Conservation (phyloP, 2,888 invertebrate genomes). For the Achlya flavicornis region DNA sequence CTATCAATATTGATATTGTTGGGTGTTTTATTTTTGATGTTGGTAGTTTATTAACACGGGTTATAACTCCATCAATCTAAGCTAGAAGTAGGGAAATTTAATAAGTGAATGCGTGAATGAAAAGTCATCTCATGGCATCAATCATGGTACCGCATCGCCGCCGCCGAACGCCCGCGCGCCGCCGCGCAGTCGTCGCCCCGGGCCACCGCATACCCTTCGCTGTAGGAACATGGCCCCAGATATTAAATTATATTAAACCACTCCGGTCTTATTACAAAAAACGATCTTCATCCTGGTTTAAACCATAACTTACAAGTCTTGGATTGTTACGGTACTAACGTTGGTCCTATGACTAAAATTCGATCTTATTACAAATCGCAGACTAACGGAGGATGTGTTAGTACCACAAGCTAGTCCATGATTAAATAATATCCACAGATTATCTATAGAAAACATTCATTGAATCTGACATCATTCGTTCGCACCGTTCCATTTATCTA, state of each 20-base stretch:
- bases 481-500: no score
- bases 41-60: not conserved
- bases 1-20: not conserved
- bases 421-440: no score
- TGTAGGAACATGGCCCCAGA: constrained; percentile 22
- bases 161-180: constrained; percentile 9
- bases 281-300: no score
- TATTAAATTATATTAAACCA: constrained; percentile 49
- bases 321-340: no score
- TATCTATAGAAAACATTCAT: no score
- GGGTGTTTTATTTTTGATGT: not conserved
- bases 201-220: not conserved
- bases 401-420: no score
- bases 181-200: not conserved
- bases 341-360: no score
- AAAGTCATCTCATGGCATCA: constrained; percentile 47
- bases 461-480: no score
- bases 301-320: no score
- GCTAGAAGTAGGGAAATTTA: constrained; percentile 31
- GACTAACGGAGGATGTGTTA: no score
- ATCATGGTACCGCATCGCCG: constrained; percentile 37
- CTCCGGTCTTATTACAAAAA: no score
- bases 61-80: constrained; percentile 14
- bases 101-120: constrained; percentile 44
- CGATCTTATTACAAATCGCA: no score